Conservation (phyloP, 1,140 invertebrate genomes). For the Drosophila subobscura region DNA sequence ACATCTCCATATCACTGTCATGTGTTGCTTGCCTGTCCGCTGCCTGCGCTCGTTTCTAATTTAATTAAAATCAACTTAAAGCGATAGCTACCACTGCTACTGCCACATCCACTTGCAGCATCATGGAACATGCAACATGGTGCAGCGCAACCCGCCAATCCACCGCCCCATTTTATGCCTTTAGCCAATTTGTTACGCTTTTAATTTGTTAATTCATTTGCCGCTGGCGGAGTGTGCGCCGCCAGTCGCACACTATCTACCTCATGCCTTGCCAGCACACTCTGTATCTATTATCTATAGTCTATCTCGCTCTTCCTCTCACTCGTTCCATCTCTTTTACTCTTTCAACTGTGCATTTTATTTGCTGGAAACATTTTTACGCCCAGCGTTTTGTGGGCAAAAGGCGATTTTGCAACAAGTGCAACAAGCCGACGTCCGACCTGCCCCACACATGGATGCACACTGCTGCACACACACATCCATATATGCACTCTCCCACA, state of each 20-base stretch:
- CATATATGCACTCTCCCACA: conserved; percentile 8
- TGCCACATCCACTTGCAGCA: not conserved
- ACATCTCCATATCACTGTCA: conserved; percentile 58
- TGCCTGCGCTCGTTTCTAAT: conserved; percentile 40
- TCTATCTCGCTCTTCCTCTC: not conserved
- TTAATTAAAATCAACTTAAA: conserved; percentile 79
- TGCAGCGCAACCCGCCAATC: conserved; percentile 23
- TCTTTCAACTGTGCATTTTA: conserved; percentile 31
- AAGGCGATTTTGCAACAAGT: conserved; percentile 61
- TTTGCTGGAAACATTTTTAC: conserved; percentile 56
- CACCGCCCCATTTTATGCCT: conserved; percentile 23
- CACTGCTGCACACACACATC: conserved; percentile 2
- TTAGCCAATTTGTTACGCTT: conserved; percentile 75
- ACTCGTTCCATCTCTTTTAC: not conserved
- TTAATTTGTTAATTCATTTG: conserved; percentile 81
- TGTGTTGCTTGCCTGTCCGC: conserved; percentile 45
- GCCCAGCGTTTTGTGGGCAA: conserved; percentile 38
- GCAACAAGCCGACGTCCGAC: conserved; percentile 52
- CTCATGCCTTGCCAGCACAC: not conserved
- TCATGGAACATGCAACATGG: conserved; percentile 37
- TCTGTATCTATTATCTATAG: no score
- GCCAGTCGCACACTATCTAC: conserved; percentile 3
- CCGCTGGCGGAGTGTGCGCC: conserved; percentile 21
- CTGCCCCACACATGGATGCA: conserved; percentile 49
- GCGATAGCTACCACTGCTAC: conserved; percentile 19